Evolutionary conservation across 2,113 vertebrate species (phyloP).

Genomic region (Panthera uncia): DNA sequence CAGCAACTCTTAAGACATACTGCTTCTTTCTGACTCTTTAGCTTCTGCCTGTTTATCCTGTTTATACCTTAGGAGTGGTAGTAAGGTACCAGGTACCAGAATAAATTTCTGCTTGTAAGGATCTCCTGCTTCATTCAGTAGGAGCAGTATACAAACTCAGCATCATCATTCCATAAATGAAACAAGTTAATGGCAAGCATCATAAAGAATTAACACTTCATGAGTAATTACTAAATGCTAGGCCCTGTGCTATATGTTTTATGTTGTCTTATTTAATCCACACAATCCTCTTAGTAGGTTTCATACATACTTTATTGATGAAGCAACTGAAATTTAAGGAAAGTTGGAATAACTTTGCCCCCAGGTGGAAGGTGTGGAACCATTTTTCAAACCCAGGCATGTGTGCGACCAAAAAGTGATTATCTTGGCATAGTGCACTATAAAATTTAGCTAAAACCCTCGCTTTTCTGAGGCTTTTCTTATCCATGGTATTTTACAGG

Average conservation of each 20-base stretch:
- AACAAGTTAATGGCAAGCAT: background rate
- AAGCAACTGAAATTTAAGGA: background rate
- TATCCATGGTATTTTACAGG: background rate
- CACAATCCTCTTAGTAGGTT: background rate
- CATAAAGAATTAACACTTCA: background rate
- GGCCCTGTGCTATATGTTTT: background rate
- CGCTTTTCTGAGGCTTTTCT: background rate
- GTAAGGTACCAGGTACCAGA: background rate
- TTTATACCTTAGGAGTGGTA: background rate
- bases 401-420: background rate
- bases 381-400: background rate
- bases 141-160: background rate
- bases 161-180: background rate
- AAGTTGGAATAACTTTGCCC: background rate
- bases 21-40: background rate
- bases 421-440: background rate
- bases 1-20: background rate
- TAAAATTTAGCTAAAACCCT: slow-evolving; percentile 26
- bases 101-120: background rate
- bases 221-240: background rate
- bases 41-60: background rate
- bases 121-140: background rate
- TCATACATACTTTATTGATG: background rate
- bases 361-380: background rate
- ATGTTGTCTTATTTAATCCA: slow-evolving; percentile 8